Base-by-base conservation (phyloP, 2,113 vertebrate genomes). In the Entosphenus tridentatus region DNA sequence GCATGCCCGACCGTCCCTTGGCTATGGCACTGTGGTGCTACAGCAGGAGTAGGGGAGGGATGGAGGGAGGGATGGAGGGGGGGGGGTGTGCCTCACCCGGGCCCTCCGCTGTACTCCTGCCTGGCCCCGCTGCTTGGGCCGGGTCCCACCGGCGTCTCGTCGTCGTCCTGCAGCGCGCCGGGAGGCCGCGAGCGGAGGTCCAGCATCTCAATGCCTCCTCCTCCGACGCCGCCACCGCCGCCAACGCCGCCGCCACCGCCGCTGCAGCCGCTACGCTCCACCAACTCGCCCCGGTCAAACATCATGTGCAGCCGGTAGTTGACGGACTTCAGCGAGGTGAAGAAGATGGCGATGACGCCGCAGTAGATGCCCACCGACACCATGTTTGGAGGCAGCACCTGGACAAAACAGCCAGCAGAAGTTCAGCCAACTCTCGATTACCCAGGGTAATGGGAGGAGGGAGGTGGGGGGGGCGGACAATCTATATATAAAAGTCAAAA, bases 241-340 rank as follows among this genome's bases (percentile, higher is more conserved):
- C 77, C 67, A 85, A 75, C 0, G 82, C 80, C 8, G 85, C 83
- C 39, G 39, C 39, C 39, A 3, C 39, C 39, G 6, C 39, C 39
- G 39, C 39, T 39, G 39, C 39, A 39, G 39, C 76, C 80, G 72
- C 82, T 83, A 75, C 87, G 87, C 78, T 89, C 87, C 62, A 89
- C 82, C 12, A 89, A 86, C 77, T 90, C 87, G 0, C 87, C 87
- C 59, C 86, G 79, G 76, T 90, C 87, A 12, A 90, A 90, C 87
- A 90, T 90, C 68, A 85, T 74, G 14, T 90, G 87, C 11, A 90
- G 80, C 39, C 86, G 82, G 71, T 83, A 90, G 77, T 90, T 90
- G 62, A 89, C 78, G 4, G 81, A 82, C 73, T 90, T 90, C 72
- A 90, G 80, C 72, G 83, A 79, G 1, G 84, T 83, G 73, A 90